Evolutionary conservation across 2,888 invertebrate genomes (phyloP).

Genomic region (Ichneumoninae sp.): DNA sequence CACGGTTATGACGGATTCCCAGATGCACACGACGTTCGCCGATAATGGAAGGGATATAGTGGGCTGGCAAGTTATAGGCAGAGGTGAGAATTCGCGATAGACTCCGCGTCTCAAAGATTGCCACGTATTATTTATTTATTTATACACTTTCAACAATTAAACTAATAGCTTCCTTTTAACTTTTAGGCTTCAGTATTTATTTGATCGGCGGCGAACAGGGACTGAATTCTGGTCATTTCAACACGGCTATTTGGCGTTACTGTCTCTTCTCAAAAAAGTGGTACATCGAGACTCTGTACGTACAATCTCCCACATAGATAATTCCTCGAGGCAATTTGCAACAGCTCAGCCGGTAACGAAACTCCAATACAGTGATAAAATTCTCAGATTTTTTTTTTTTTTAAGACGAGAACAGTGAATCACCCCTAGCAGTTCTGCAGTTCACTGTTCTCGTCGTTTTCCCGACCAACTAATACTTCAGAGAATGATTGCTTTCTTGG

Average conservation of each 20-base stretch:
- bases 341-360: too few relatives aligned
- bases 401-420: too few relatives aligned
- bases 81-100: slow-evolving; percentile 69
- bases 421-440: too few relatives aligned
- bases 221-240: slow-evolving; percentile 75
- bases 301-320: slow-evolving; percentile 1
- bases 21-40: slow-evolving; percentile 56
- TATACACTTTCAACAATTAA: neutral
- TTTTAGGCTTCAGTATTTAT: slow-evolving; percentile 77
- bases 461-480: too few relatives aligned
- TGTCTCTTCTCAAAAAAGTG: slow-evolving; percentile 78
- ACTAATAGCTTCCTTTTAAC: neutral
- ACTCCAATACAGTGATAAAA: too few relatives aligned
- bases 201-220: slow-evolving; percentile 77
- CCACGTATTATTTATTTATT: neutral
- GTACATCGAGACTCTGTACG: slow-evolving; percentile 74
- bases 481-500: too few relatives aligned
- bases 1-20: slow-evolving; percentile 62
- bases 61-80: slow-evolving; percentile 75
- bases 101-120: neutral
- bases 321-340: neutral
- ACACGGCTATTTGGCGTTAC: slow-evolving; percentile 76
- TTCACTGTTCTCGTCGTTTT: too few relatives aligned
- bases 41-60: slow-evolving; percentile 70
- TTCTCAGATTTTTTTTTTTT: too few relatives aligned